These are phyloP conservation scores for Brenthis hecate DNA, from an alignment of 2,888 invertebrate species.

Conservation along the genomic window DNA sequence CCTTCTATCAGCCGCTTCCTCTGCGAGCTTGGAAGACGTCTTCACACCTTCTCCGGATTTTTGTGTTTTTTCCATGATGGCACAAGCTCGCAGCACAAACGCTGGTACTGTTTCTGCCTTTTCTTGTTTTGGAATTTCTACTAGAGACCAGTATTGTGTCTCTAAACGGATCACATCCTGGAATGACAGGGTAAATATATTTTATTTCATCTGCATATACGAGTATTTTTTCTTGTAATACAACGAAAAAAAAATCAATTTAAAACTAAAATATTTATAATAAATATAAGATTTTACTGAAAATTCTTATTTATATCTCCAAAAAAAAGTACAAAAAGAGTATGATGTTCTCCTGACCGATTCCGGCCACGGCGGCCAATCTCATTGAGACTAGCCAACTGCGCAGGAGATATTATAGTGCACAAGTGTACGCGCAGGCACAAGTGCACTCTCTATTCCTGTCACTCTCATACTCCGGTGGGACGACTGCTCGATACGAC, in stretches of 20 bases:
- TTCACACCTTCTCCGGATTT: constrained; percentile 94
- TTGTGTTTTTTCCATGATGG: constrained; percentile 95
- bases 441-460: too few relatives aligned
- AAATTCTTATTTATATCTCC: too few relatives aligned
- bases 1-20: constrained; percentile 92
- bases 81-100: constrained; percentile 94
- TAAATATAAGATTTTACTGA: neutral
- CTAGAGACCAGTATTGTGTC: constrained; percentile 96
- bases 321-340: too few relatives aligned
- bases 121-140: constrained; percentile 96
- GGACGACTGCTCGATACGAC: too few relatives aligned
- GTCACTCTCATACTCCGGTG: too few relatives aligned
- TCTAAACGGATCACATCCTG: constrained; percentile 94
- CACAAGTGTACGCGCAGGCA: too few relatives aligned
- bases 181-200: neutral
- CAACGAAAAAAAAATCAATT: neutral
- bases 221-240: neutral
- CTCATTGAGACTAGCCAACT: too few relatives aligned
- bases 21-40: constrained; percentile 91
- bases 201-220: neutral
- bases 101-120: constrained; percentile 96
- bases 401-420: too few relatives aligned
- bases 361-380: too few relatives aligned
- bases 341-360: too few relatives aligned
- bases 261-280: neutral